Percentiles rank a stretch among this genome's conserved stretches.
Evolutionary conservation across 2,888 invertebrate species (phyloP).

Genomic region (Megaustenia siamemsis): DNA sequence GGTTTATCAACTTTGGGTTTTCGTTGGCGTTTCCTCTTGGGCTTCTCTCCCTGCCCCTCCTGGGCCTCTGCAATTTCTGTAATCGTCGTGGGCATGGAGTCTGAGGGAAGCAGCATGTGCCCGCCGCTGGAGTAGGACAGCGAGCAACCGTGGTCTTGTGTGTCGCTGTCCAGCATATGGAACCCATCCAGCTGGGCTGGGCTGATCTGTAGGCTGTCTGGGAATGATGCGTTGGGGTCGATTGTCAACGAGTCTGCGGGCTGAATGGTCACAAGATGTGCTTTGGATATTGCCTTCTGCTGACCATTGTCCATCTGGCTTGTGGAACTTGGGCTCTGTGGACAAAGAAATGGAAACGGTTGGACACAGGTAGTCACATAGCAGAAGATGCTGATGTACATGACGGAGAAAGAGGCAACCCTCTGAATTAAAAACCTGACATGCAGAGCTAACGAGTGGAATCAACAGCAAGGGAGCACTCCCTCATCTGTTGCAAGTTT

Average conservation of each 20-base stretch:
- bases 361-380: too few relatives aligned
- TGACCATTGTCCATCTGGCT: constrained; percentile 49
- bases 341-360: not conserved
- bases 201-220: constrained; percentile 57
- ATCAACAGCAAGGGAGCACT: too few relatives aligned
- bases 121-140: constrained; percentile 66
- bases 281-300: constrained; percentile 52
- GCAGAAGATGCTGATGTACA: too few relatives aligned
- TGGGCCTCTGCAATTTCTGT: constrained; percentile 62
- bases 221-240: constrained; percentile 46
- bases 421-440: too few relatives aligned
- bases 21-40: constrained; percentile 63
- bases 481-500: too few relatives aligned
- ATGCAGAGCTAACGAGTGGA: too few relatives aligned
- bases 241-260: constrained; percentile 57
- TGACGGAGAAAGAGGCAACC: too few relatives aligned
- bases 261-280: constrained; percentile 53
- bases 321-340: constrained; percentile 49
- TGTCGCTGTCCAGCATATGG: constrained; percentile 46
- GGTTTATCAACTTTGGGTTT: constrained; percentile 58
- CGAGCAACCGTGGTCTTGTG: constrained; percentile 65
- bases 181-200: constrained; percentile 52
- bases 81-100: constrained; percentile 66
- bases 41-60: constrained; percentile 61
- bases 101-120: constrained; percentile 61